Evolutionary conservation across 2,888 invertebrate genomes (phyloP), one percentile per base, ranked within the genome.

Genomic region (Lithodes maja): DNA sequence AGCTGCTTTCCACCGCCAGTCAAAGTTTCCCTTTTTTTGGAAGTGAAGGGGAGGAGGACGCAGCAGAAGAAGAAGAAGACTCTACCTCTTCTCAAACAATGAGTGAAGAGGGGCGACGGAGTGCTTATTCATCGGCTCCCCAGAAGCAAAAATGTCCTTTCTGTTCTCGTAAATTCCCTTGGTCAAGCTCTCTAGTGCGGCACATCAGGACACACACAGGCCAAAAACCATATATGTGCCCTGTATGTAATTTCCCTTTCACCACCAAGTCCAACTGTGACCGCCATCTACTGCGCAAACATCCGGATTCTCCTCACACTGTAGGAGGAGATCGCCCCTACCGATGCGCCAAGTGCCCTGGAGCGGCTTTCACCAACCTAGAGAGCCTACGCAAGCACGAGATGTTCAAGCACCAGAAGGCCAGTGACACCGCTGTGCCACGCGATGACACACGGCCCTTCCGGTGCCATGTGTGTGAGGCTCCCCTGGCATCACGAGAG

Each of bases 261-360:
- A 99, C 99, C 68, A 99, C 99, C 0, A 99, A 99, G 93, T 98
- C 98, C 7, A 99, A 99, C 94, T 98, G 99, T 93, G 99, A 99
- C 93, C 97, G 99, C 12, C 99, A 99, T 93, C 94, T 99, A 90
- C 94, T 98, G 85, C 95, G 98, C 69, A 98, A 98, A 93, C 98
- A 98, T 93, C 96, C 96, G 12, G 93, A 92, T 55, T 91, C 89
- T 2, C 84, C 89, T 15, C 90, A 86, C 82, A 88, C 91, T 2
- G 74, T 83, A 49, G 80, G 90, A 17, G 90, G 92, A 9, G 87
- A 90, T 85, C 85, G 89, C 7, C 91, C 91, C 3, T 91, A 89
- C 84, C 79, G 88, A 9, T 92, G 92, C 78, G 49, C 75, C 54
- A 86, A 86, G 82, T 92, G 92, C 49, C 92, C 92, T 7, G 90